phyloP scores from a whole-genome alignment of 2,113 vertebrate species.

The Hemicordylus capensis region DNA sequence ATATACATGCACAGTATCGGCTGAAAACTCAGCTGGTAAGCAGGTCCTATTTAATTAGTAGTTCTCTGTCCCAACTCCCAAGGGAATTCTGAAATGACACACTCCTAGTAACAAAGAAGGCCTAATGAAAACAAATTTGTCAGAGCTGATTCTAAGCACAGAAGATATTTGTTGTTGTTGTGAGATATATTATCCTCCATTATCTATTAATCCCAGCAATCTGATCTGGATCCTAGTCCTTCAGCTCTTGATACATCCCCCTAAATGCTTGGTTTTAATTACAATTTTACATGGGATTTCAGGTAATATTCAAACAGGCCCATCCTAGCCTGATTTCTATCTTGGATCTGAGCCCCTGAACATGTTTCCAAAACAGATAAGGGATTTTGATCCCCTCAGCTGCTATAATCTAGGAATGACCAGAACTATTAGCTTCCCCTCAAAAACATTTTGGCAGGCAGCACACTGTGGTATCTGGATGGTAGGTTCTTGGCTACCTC shows the following conservation, averaged over 20 bases:
- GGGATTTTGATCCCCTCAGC: too few relatives aligned
- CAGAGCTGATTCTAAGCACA: not conserved
- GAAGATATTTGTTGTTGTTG: not conserved
- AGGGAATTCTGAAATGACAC: not conserved
- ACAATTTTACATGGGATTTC: not conserved
- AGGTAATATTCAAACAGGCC: not conserved
- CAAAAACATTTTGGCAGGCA: too few relatives aligned
- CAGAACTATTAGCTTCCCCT: too few relatives aligned
- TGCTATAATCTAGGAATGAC: too few relatives aligned
- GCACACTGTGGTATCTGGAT: too few relatives aligned
- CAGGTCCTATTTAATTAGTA: not conserved
- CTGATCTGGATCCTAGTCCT: not conserved
- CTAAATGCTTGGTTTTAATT: not conserved
- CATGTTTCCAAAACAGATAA: too few relatives aligned
- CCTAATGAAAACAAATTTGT: not conserved
- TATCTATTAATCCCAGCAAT: accelerated
- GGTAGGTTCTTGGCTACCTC: too few relatives aligned
- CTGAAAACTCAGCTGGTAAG: not conserved
- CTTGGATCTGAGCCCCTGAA: too few relatives aligned
- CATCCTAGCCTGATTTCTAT: too few relatives aligned
- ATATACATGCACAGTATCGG: too few relatives aligned
- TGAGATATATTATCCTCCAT: not conserved
- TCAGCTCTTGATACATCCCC: not conserved
- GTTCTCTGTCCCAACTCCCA: not conserved
- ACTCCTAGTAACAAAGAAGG: not conserved